phyloP scores from a whole-genome alignment of 2,797 vertebrate genomes.

The Yasuhikotakia modesta region DNA sequence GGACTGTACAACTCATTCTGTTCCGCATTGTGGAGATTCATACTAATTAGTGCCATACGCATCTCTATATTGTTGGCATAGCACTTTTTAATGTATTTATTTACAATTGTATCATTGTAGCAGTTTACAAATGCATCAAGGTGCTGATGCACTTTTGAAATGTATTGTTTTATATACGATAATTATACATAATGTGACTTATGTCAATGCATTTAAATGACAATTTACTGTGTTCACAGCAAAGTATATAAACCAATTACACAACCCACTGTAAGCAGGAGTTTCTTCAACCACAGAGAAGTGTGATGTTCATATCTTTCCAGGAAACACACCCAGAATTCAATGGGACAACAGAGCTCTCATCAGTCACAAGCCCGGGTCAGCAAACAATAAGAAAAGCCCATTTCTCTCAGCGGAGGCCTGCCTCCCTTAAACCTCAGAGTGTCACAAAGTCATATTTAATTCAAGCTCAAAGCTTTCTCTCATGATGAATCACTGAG shows the following conservation, averaged over 20 bases:
- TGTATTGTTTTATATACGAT: neutral
- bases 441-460: slow-evolving; percentile 57
- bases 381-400: slow-evolving; percentile 56
- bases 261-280: neutral
- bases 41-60: slow-evolving; percentile 56
- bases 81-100: slow-evolving; percentile 36
- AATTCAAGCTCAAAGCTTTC: slow-evolving; percentile 61
- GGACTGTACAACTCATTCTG: slow-evolving; percentile 49
- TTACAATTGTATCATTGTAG: slow-evolving; percentile 11
- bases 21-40: slow-evolving; percentile 51
- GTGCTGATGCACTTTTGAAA: slow-evolving; percentile 15
- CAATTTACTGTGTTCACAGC: slow-evolving; percentile 16
- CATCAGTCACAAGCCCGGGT: slow-evolving; percentile 59
- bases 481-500: slow-evolving; percentile 58
- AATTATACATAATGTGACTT: neutral
- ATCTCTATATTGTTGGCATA: slow-evolving; percentile 42
- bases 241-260: neutral
- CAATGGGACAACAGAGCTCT: slow-evolving; percentile 41
- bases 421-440: slow-evolving; percentile 53
- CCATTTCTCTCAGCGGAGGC: slow-evolving; percentile 57
- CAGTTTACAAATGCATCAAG: slow-evolving; percentile 22
- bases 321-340: slow-evolving; percentile 37
- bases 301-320: slow-evolving; percentile 36
- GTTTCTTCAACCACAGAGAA: slow-evolving; percentile 9
- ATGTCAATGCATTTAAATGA: neutral